Base-by-base conservation (phyloP, 2,797 vertebrate species). In the Gymnothorax javanicus region DNA sequence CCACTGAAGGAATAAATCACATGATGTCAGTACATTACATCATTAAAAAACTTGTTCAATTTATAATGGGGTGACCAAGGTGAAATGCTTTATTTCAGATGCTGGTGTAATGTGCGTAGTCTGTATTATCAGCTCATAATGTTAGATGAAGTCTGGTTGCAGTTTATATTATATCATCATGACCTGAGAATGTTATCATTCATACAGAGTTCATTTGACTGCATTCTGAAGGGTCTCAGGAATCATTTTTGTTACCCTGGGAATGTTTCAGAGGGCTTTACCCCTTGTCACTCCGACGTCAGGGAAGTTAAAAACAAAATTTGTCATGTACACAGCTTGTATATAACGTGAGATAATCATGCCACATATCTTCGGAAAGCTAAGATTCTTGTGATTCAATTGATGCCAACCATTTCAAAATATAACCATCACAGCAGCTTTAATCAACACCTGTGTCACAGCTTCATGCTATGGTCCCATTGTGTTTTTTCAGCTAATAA, bases 1-100 rank as follows among this genome's bases (percentile, higher is more conserved):
- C 52, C 50, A 23, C 20, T 43, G 77, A 3, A 20, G 20, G 17
- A 81, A 56, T 54, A 56, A 23, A 81, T 81, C n/a, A 81, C 52
- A 23, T 52, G 5, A 54, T 54, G 77, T 20, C 52, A n/a, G 12
- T 20, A 81, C 77, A n/a, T 81, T 81, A 81, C 77, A 81, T 81
- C 77, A 81, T 54, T 81, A 56, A 81, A 81, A 52, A 81, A 54
- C 6, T 54, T 81, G 9, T 43, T 81, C 77, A 81, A 54, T 54
- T 81, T 54, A 20, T 81, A 81, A 81, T 81, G 77, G 77, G 77
- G 77, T 81, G 77, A 56, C 1, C 15, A 56, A 56, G 77, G 77
- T 81, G 23, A 9, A n/a, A 56, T 54, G 23, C 77, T 81, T 81
- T 81, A 54, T 54, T 5, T 20, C 77, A 81, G 20, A 81, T 56